These are phyloP conservation scores for Propithecus perrieri DNA, from an alignment of 2,797 vertebrate genomes.

Conservation along the genomic window DNA sequence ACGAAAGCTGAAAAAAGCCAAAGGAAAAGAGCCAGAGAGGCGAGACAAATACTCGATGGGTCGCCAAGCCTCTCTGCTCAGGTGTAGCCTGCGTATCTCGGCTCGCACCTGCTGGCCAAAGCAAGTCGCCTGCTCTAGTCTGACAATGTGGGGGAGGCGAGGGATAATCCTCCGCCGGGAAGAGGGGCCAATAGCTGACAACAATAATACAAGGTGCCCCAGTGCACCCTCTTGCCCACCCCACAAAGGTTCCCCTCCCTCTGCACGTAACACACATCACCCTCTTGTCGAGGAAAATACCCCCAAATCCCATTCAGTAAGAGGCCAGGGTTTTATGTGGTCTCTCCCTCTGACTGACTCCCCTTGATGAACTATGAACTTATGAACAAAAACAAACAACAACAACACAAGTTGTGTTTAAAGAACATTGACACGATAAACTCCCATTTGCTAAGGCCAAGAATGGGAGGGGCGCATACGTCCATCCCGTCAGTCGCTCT, in stretches of 20 bases:
- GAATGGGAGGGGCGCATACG: accelerated
- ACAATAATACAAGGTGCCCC: background rate
- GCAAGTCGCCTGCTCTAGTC: background rate
- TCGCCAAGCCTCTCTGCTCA: background rate
- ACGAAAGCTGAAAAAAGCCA: background rate
- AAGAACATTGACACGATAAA: background rate
- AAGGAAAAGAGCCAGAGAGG: background rate
- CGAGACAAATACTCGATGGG: background rate
- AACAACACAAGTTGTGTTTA: background rate
- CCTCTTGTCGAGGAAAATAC: background rate
- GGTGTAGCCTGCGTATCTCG: background rate
- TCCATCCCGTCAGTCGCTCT: background rate
- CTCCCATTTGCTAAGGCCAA: background rate
- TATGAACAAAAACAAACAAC: background rate
- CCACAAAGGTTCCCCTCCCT: background rate
- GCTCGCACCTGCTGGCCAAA: background rate
- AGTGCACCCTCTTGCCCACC: background rate
- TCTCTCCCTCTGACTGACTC: background rate
- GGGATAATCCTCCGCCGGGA: background rate
- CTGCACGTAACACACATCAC: accelerated
- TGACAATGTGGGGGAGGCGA: background rate
- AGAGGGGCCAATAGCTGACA: background rate
- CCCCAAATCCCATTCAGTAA: background rate
- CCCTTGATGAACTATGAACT: background rate
- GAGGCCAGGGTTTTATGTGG: background rate